Evolutionary conservation across 2,113 vertebrate genomes (phyloP), one percentile per base, ranked within the genome.

Genomic region (Lepidothrix coronata): DNA sequence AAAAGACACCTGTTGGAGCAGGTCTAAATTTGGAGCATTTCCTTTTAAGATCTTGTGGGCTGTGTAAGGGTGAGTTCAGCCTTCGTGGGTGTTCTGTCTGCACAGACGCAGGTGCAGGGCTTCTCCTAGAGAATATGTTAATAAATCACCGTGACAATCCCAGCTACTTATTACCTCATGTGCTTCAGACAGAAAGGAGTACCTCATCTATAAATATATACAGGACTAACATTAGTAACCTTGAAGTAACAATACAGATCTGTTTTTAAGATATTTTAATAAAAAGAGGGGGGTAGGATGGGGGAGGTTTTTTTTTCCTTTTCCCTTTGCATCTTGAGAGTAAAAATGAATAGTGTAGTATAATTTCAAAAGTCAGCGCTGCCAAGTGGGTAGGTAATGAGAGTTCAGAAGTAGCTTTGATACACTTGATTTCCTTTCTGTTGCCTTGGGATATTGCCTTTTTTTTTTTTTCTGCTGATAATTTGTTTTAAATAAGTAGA

Each of bases 121-220:
- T 87, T 93, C 97, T 97, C 93, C 75, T 49, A 77, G 93, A 97
- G 98, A 97, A 98, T 98, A 97, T 97, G 97, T 97, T 96, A 88
- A 97, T 98, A 98, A 98, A 98, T 98, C 98, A 97, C 91, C 24
- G 11, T 92, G 97, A 97, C 97, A 97, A 95, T 95, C 83, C 74
- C 93, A 96, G 96, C 93, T 97, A 95, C 96, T 97, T 96, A 97
- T 97, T 97, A 97, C 96, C 94, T 97, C 96, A 97, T 97, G 80
- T 92, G 78, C 87, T 92, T 92, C 89, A 95, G 89, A 95, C 94
- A 95, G 85, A 97, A 95, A 97, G 82, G 95, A 96, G 93, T 96
- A 95, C 85, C 94, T 97, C 96, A 95, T 96, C 73, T 91, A 79
- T 90, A 95, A 96, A 94, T 95, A 91, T 76, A 93, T 93, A 22